Evolutionary conservation across 2,888 invertebrate species (phyloP), one percentile per base, ranked within the genome.

Genomic region (Drosophila subsilvestris): DNA sequence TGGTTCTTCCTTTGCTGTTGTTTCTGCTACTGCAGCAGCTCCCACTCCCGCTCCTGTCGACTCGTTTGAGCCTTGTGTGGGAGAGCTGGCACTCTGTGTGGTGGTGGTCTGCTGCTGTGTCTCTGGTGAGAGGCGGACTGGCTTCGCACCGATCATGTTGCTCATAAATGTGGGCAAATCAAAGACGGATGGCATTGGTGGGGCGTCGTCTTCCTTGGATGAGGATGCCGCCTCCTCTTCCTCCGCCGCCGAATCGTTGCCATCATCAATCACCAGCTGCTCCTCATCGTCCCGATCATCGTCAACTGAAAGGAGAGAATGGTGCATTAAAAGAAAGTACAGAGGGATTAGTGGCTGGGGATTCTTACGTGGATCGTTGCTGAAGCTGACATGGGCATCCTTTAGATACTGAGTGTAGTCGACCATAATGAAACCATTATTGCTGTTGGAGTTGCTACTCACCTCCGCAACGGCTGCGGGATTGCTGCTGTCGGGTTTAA

Each of bases 261-360:
- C 91, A 77, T 92, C 89, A 73, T 91, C 90, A 54, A 92, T 84
- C 59, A 92, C 86, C 70, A 91, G 75, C 71, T 91, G 91, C 90
- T 94, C 94, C 63, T 94, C 81, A 45, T 92, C 92, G 65, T 94
- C 94, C 1, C 63, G 82, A 83, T 94, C 94, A 59, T 94, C 94
- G 78, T 94, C 94, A 60, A 93, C 94, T 91, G 55, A 5, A 63
- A 69, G 29, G 22, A 1, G 37, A 4, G 62, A 27, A 48, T 17
- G 7, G 14, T 32, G n/a, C 3, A 51, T 8, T 42, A 10, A 20
- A 27, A 43, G n/a, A 25, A 45, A 0, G 22, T 4, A 29, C 3
- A n/a, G 29, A 47, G 7, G 14, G 6, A 17, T 17, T 20, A 42
- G 14, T n/a, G 8, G 42, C 2, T 12, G 10, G 37, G n/a, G 14